Conservation (phyloP, 2,797 vertebrate species). For the Scyliorhinus canicula region DNA sequence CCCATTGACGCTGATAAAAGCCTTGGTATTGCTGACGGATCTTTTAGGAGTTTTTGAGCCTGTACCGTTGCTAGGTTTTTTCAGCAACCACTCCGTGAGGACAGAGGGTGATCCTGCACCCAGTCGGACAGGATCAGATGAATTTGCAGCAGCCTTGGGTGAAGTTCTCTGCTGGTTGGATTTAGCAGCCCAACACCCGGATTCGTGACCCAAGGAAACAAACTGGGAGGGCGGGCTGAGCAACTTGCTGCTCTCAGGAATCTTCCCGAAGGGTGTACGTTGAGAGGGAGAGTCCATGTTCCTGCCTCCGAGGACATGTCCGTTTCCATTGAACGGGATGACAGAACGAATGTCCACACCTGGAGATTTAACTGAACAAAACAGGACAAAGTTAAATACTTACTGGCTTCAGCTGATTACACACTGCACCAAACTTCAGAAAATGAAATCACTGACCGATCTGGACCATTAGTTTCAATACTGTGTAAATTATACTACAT, state of each 20-base stretch:
- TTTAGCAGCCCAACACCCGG: slow-evolving; percentile 9
- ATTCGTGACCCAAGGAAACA: not conserved
- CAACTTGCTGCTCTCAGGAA: slow-evolving; percentile 45
- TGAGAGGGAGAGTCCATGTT: slow-evolving; percentile 42
- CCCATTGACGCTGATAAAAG: slow-evolving; percentile 62
- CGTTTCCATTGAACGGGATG: slow-evolving; percentile 77
- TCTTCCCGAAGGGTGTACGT: slow-evolving; percentile 41
- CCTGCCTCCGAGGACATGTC: slow-evolving; percentile 68
- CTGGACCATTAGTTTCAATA: not conserved
- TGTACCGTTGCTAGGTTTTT: not conserved
- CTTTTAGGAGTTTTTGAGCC: slow-evolving; percentile 46
- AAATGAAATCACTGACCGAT: not conserved
- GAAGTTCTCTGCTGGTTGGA: slow-evolving; percentile 43
- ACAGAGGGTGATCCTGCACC: slow-evolving; percentile 38
- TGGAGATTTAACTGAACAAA: slow-evolving; percentile 54
- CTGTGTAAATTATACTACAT: not conserved
- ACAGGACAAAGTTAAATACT: not conserved
- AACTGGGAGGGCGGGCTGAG: not conserved
- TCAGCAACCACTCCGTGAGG: slow-evolving; percentile 26
- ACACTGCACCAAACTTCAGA: not conserved
- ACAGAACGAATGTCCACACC: slow-evolving; percentile 57
- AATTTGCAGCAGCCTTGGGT: slow-evolving; percentile 18
- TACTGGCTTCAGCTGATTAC: not conserved
- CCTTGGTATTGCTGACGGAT: slow-evolving; percentile 61
- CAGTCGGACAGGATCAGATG: not conserved